phyloP scores from a whole-genome alignment of 2,113 vertebrate genomes.

The Menidia beryllina region DNA sequence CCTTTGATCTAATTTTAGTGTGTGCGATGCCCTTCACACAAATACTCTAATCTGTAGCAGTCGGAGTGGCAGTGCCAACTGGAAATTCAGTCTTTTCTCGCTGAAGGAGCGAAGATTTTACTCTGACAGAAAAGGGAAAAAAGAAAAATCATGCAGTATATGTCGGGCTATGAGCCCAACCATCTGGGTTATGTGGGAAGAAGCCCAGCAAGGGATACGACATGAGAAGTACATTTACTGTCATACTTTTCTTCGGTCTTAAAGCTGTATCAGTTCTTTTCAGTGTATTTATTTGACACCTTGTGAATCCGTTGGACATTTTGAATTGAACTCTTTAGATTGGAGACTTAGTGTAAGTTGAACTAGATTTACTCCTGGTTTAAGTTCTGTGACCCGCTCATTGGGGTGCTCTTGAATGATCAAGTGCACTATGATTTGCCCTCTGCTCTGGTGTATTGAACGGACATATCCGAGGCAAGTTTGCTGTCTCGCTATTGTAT shows the following conservation, averaged over 20 bases:
- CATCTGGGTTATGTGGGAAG: conserved; percentile 62
- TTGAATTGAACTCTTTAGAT: not conserved
- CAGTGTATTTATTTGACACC: conserved; percentile 2
- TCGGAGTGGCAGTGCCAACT: conserved; percentile 45
- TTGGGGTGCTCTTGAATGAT: conserved; percentile 42
- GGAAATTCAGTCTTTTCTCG: conserved; percentile 25
- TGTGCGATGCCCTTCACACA: conserved; percentile 65
- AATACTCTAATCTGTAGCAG: conserved; percentile 59
- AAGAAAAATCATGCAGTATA: conserved; percentile 14
- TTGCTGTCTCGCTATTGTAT: conserved; percentile 45
- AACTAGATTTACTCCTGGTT: conserved; percentile 18
- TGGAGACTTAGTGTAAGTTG: conserved; percentile 3
- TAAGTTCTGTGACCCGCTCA: conserved; percentile 35
- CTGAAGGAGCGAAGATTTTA: conserved; percentile 37
- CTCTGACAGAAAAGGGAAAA: conserved; percentile 31
- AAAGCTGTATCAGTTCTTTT: conserved; percentile 16
- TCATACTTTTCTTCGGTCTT: conserved; percentile 14
- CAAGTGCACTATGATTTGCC: conserved; percentile 52
- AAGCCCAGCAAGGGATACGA: conserved; percentile 29
- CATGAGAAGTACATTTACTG: conserved; percentile 34
- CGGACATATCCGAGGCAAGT: conserved; percentile 41
- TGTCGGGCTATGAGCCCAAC: conserved; percentile 46
- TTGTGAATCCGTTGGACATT: not conserved
- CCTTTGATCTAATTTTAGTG: conserved; percentile 79
- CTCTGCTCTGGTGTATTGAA: conserved; percentile 36